Evolutionary conservation across 2,888 invertebrate genomes (phyloP), one percentile per base, ranked within the genome.

Genomic region (Drosophila mimetica): DNA sequence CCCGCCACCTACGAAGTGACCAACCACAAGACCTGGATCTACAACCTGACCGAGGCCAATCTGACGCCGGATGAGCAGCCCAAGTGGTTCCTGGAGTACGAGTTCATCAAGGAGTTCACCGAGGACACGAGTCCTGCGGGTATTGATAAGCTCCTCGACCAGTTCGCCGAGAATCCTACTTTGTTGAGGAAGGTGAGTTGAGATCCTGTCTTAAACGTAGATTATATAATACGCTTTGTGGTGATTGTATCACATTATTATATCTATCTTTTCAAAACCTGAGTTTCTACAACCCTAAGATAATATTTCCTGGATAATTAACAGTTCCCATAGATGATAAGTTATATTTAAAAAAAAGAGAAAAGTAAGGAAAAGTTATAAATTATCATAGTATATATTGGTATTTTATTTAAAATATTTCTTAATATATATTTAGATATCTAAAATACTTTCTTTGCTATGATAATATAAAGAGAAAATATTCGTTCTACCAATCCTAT

Each of bases 1-100:
- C 92, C 93, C 0, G 90, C 91, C 11, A 93, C 92, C 34, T 94
- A 92, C 84, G 94, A 91, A 71, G 93, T 96, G 0, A 89, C 93
- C 36, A 94, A 95, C 85, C 94, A 94, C 66, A 93, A 94, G 2
- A 95, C 94, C 54, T 96, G 94, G 92, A 94, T 94, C 13, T 95
- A 95, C 89, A 95, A 97, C 89, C 89, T 97, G 52, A 95, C 95
- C 0, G 93, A 93, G 87, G 96, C 96, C 0, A 96, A 96, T 89
- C 88, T 93, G 11, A 91, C 92, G 0, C 93, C 94, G 0, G 80
- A 93, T 2, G 77, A 92, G 61, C 20, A 75, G n/a, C 96, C 97
- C 0, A 91, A 92, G 14, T 97, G 97, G 96, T 94, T 93, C 87
- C 93, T 94, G 88, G 93, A 96, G 18, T 97, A 97, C 89, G 94